Conservation (phyloP, 2,797 vertebrate genomes). For the Rousettus madagascariensis region DNA sequence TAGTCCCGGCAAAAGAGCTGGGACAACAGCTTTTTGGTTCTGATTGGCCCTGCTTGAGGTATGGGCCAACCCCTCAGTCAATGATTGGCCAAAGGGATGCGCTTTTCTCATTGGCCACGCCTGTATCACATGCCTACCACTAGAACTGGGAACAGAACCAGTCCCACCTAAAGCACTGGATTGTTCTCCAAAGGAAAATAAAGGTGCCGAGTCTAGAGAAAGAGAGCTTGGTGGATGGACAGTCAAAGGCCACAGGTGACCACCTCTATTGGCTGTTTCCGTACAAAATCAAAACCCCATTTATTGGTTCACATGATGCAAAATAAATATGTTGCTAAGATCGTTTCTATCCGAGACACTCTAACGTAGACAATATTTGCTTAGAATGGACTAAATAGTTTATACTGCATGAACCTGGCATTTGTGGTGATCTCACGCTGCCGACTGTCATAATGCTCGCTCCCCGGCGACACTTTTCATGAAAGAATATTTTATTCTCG, state of each 20-base stretch:
- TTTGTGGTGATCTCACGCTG: not conserved
- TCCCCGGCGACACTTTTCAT: not conserved
- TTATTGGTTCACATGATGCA: not conserved
- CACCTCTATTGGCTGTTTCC: not conserved
- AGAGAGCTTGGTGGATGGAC: not conserved
- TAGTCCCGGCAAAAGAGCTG: not conserved
- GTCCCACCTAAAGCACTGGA: not conserved
- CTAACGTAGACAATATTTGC: not conserved
- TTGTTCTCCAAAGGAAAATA: not conserved
- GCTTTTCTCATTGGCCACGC: not conserved
- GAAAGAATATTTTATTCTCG: not conserved
- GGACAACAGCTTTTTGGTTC: not conserved
- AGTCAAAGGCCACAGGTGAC: not conserved
- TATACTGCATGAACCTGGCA: not conserved
- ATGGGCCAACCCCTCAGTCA: not conserved
- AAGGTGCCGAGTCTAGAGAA: not conserved
- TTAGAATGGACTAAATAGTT: not conserved
- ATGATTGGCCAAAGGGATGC: not conserved
- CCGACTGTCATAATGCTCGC: not conserved
- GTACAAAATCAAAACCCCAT: constrained; percentile 1
- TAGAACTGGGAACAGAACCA: not conserved
- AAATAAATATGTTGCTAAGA: not conserved
- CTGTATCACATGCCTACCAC: not conserved
- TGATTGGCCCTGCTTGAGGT: not conserved
- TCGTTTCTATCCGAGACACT: not conserved